Evolutionary conservation across 2,888 invertebrate species (phyloP).

Genomic region (Leucozona laternaria): DNA sequence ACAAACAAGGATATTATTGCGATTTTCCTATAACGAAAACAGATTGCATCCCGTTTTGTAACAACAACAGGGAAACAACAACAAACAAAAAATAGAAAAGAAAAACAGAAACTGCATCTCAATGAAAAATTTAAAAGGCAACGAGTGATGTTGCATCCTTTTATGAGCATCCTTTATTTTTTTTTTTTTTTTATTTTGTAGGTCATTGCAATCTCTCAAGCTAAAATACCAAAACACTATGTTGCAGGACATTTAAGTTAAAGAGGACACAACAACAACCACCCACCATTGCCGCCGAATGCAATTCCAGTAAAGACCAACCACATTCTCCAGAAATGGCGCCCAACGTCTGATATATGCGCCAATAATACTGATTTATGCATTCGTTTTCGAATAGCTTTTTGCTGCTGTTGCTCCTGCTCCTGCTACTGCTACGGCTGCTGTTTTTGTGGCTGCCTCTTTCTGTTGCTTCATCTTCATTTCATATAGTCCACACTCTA

Average conservation of each 20-base stretch:
- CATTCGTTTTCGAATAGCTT: constrained; percentile 62
- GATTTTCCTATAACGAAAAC: constrained; percentile 75
- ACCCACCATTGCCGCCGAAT: neutral
- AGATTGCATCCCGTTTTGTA: constrained; percentile 69
- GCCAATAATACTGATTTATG: constrained; percentile 75
- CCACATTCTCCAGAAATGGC: constrained; percentile 62
- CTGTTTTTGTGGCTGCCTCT: constrained; percentile 1
- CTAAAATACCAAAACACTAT: constrained; percentile 66
- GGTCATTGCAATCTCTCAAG: constrained; percentile 53
- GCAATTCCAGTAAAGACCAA: constrained; percentile 19
- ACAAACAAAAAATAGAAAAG: neutral
- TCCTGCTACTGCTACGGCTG: constrained; percentile 9
- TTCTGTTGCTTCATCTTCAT: constrained; percentile 68
- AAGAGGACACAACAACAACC: constrained; percentile 26
- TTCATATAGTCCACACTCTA: constrained; percentile 33
- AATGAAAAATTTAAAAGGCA: constrained; percentile 50
- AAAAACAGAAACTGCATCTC: constrained; percentile 25
- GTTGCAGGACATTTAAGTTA: constrained; percentile 69
- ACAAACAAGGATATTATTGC: constrained; percentile 71
- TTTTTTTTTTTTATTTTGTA: constrained; percentile 19
- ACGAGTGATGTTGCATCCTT: constrained; percentile 69
- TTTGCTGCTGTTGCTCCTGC: constrained; percentile 37
- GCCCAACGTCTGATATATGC: constrained; percentile 73
- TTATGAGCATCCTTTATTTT: constrained; percentile 59
- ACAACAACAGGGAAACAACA: constrained; percentile 17